Evolutionary conservation across 2,888 invertebrate species (phyloP).

Genomic region (Loripinus fragilis): DNA sequence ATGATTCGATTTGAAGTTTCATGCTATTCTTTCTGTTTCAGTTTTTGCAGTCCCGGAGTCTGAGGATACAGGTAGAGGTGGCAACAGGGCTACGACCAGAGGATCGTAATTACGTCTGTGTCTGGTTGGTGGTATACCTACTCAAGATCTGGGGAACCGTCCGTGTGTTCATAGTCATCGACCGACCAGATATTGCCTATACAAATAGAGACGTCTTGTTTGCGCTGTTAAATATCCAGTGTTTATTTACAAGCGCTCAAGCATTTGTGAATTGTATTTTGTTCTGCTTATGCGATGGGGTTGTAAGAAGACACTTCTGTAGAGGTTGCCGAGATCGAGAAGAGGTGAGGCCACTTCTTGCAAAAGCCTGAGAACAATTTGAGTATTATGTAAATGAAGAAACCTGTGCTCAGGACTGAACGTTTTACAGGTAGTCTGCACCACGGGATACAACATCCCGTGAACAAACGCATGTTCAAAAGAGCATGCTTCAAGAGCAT

Average conservation of each 20-base stretch:
- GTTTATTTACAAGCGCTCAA: slow-evolving; percentile 1
- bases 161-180: not conserved
- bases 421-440: too few species aligned
- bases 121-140: not conserved
- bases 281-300: slow-evolving; percentile 6
- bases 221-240: not conserved
- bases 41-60: not conserved
- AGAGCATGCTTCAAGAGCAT: too few species aligned
- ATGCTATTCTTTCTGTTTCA: too few species aligned
- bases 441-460: too few species aligned
- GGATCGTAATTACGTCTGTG: slow-evolving; percentile 10
- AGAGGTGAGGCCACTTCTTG: not conserved
- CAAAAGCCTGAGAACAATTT: not conserved
- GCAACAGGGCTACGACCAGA: not conserved
- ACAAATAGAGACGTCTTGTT: not conserved
- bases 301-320: not conserved
- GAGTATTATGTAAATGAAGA: too few species aligned
- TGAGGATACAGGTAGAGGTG: not conserved
- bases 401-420: too few species aligned
- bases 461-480: too few species aligned
- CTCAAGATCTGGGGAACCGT: slow-evolving; percentile 5
- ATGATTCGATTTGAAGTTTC: too few species aligned
- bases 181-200: not conserved
- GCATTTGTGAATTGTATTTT: slow-evolving; percentile 1
- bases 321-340: not conserved